Percentiles rank a stretch among this genome's conserved stretches.
Evolutionary conservation across 2,113 vertebrate species (phyloP).

Genomic region (Thryonomys swinderianus): DNA sequence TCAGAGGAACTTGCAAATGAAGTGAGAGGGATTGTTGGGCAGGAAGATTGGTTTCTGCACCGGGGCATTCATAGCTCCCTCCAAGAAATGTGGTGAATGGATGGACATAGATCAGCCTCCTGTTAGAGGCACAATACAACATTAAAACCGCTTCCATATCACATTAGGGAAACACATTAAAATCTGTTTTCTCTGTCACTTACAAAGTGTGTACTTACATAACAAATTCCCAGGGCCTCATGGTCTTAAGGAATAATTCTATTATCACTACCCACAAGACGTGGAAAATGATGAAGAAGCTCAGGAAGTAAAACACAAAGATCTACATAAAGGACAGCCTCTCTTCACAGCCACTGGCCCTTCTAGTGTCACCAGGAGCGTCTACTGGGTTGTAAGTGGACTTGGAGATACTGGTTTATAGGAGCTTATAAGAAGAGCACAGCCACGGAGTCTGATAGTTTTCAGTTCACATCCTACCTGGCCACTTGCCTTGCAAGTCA

Average conservation of each 20-base stretch:
- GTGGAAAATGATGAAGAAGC: not conserved
- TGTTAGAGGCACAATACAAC: not conserved
- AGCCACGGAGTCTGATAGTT: not conserved
- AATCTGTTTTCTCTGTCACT: not conserved
- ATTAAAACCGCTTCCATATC: not conserved
- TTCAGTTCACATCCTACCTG: not conserved
- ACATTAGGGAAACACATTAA: not conserved
- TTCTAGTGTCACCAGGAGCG: accelerated
- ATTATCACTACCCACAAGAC: not conserved
- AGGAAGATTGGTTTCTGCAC: not conserved
- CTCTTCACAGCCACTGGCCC: accelerated
- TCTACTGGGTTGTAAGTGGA: not conserved
- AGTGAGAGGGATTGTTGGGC: accelerated
- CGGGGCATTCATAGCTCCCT: not conserved
- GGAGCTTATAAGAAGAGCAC: too few relatives aligned
- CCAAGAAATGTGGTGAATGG: not conserved
- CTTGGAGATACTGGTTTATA: not conserved
- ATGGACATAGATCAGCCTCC: not conserved
- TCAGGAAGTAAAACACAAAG: not conserved
- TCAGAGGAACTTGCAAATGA: not conserved
- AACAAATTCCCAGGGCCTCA: not conserved
- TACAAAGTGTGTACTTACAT: not conserved
- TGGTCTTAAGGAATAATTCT: not conserved
- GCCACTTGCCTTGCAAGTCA: not conserved
- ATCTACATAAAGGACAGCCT: not conserved